A percentile compares a stretch with the other conserved stretches of the same genome.
Evolutionary conservation across 2,797 vertebrate genomes (phyloP).

Genomic region (Propithecus deckenii): DNA sequence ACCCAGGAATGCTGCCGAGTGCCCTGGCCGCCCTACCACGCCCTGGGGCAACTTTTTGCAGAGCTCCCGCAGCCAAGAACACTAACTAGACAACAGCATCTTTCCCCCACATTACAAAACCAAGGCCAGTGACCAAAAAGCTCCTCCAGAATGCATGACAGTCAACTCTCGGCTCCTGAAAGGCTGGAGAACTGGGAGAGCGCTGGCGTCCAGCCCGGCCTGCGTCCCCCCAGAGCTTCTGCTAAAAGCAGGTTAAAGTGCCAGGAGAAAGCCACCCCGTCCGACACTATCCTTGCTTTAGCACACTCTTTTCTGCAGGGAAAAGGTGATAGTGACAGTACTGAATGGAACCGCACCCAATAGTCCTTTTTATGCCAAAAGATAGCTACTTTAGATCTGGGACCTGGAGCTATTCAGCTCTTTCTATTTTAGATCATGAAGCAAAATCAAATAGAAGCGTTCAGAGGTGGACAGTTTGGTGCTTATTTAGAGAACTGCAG

Average conservation of each 20-base stretch:
- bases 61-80: not conserved
- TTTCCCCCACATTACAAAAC: not conserved
- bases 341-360: not conserved
- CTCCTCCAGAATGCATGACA: rapidly evolving
- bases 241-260: not conserved
- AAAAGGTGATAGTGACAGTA: not conserved
- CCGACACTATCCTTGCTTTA: not conserved
- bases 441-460: not conserved
- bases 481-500: not conserved
- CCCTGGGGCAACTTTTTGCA: not conserved
- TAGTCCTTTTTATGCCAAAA: not conserved
- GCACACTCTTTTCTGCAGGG: not conserved
- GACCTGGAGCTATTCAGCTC: not conserved
- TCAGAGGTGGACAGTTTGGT: not conserved
- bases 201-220: rapidly evolving
- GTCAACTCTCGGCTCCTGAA: not conserved
- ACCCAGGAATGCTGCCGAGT: rapidly evolving
- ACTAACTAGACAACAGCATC: too few species aligned
- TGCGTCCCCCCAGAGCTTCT: not conserved
- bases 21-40: rapidly evolving
- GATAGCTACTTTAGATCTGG: not conserved
- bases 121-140: not conserved
- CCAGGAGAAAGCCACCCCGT: not conserved
- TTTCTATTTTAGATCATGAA: not conserved
- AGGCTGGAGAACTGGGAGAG: not conserved